Evolutionary conservation across 2,797 vertebrate species (phyloP), one percentile per base, ranked within the genome.

Genomic region (Falco berigora): DNA sequence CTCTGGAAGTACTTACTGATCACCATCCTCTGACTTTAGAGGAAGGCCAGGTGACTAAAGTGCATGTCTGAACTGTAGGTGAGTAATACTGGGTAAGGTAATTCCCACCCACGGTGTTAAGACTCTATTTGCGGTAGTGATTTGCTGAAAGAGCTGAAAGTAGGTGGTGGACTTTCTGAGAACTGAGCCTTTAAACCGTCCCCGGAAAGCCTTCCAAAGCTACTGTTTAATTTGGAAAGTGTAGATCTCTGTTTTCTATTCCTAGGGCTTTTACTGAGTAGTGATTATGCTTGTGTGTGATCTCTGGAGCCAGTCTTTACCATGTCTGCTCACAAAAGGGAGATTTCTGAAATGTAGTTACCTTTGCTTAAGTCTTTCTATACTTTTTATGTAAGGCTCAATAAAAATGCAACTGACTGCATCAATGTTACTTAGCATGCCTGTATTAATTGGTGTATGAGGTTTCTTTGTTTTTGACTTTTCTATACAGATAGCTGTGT

Each of bases 401-500:
- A 8, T 55, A 34, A 34, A 93, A 80, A 23, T 47, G 20, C n/a
- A 84, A 5, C 44, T 68, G 73, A 46, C 34, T 92, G 36, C 25
- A 84, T 11, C 1, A 0, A 2, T 89, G 9, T 68, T 89, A 42
- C 79, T 92, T 80, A 5, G 5, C n/a, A 24, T 34, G n/a, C 12
- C 49, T 94, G 24, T 77, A 88, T 77, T 97, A 93, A 92, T 74
- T 53, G 64, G 20, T 95, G 22, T 66, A 10, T 62, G 66, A 1
- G 25, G 9, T 23, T 90, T 89, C 49, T 50, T 44, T 86, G 27
- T 36, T 90, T 94, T 77, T 56, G 19, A 4, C 89, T 85, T 49
- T 90, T 97, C n/a, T 53, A 12, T 96, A 46, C 94, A 98, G 98
- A 93, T 83, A 92, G 58, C 96, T 97, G 81, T 94, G 80, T 97